Evolutionary conservation across 2,797 vertebrate species (phyloP).

Genomic region (Peromyscus nudipes): DNA sequence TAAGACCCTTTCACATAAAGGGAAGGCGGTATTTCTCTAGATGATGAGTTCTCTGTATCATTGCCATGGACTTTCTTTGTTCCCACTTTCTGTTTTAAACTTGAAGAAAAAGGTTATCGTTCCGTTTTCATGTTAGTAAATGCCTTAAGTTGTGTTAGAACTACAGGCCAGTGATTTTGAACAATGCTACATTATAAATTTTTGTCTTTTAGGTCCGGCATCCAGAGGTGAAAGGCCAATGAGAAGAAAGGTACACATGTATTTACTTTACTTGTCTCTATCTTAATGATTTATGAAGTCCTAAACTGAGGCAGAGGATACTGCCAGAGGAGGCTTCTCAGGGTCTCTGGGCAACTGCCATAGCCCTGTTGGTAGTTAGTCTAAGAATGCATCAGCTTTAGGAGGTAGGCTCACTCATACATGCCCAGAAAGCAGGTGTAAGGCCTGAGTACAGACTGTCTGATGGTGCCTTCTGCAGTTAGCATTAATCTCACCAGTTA

Average conservation of each 20-base stretch:
- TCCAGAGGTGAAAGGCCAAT: neutral
- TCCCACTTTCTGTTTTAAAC: neutral
- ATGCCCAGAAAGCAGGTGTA: neutral
- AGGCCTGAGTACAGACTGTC: neutral
- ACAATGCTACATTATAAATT: neutral
- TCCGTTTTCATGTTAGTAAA: constrained; percentile 38
- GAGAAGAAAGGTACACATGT: constrained; percentile 77
- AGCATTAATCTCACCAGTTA: neutral
- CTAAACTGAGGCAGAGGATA: neutral
- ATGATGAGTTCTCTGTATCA: neutral
- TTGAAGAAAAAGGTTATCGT: constrained; percentile 1
- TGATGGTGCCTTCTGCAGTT: neutral
- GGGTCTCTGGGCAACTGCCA: neutral
- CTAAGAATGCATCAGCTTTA: neutral
- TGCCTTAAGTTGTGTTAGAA: constrained; percentile 5
- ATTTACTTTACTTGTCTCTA: neutral
- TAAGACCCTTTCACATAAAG: neutral
- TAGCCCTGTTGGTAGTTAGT: neutral
- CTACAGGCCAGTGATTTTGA: constrained; percentile 9
- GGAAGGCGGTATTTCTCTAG: neutral
- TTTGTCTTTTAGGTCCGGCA: constrained; percentile 26
- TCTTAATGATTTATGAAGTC: neutral
- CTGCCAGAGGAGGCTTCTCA: neutral
- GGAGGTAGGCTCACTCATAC: neutral
- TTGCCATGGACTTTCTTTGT: constrained; percentile 25